phyloP scores from a whole-genome alignment of 92 coral and sea anemone species.

The Anthopleura xanthogrammica region DNA sequence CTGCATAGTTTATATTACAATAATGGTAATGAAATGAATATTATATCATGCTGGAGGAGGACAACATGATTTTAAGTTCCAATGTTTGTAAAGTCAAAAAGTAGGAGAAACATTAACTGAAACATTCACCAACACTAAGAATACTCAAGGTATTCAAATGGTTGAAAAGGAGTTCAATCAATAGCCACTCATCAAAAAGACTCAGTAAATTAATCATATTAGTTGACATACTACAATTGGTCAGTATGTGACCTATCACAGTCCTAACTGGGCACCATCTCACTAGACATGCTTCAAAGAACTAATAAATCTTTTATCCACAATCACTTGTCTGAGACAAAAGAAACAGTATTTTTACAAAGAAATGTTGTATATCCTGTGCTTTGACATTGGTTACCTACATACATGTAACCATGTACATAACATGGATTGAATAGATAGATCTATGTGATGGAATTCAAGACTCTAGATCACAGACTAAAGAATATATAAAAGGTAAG shows the following conservation, averaged over 20 bases:
- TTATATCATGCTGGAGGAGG: too few species aligned
- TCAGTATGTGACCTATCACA: slow-evolving; percentile 4
- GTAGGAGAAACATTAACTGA: too few species aligned
- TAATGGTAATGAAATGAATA: too few species aligned
- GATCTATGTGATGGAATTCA: too few species aligned
- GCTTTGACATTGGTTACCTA: not conserved
- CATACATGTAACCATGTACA: not conserved
- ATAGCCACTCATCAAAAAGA: not conserved
- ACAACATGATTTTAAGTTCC: too few species aligned
- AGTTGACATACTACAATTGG: not conserved
- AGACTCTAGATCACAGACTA: too few species aligned
- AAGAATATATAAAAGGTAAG: too few species aligned
- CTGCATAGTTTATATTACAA: too few species aligned
- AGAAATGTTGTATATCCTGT: not conserved
- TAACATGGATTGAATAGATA: not conserved
- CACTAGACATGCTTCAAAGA: slow-evolving; percentile 7
- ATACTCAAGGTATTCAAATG: too few species aligned
- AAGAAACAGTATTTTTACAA: not conserved
- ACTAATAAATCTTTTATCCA: slow-evolving; percentile 25
- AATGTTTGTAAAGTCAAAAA: too few species aligned
- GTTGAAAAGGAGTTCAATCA: too few species aligned
- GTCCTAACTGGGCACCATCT: not conserved
- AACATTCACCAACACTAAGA: too few species aligned
- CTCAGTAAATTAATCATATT: not conserved
- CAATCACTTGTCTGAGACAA: not conserved